These are phyloP conservation scores for Steatocranus sp. DNA, from an alignment of 2,797 vertebrate species.

Conservation along the genomic window DNA sequence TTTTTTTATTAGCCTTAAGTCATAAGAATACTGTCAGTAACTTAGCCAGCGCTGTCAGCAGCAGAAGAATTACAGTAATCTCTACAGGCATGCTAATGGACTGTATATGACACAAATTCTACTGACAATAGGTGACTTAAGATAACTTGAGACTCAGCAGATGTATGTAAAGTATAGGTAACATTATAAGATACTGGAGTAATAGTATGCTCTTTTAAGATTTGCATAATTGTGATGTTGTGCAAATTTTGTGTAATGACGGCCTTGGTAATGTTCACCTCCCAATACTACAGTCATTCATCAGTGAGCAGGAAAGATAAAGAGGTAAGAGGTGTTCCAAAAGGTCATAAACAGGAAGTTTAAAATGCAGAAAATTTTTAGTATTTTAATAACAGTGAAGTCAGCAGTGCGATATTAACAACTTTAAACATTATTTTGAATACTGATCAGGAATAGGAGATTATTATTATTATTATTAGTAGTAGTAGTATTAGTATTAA, in stretches of 20 bases:
- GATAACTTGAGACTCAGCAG: neutral
- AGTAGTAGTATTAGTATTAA: neutral
- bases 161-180: neutral
- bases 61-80: neutral
- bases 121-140: neutral
- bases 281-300: neutral
- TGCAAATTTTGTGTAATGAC: neutral
- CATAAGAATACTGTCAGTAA: neutral
- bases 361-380: neutral
- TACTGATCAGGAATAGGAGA: neutral
- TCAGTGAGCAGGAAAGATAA: neutral
- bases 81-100: neutral
- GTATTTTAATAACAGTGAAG: neutral
- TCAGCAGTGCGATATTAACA: neutral
- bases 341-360: neutral
- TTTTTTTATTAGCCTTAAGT: neutral
- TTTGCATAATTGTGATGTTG: conserved; percentile 21
- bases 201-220: neutral
- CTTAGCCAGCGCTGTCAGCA: neutral
- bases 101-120: neutral
- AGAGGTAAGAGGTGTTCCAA: neutral
- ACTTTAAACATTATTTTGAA: neutral
- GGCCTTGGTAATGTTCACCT: neutral
- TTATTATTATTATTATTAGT: neutral
- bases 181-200: neutral